Evolutionary conservation across 2,113 vertebrate species (phyloP).

Genomic region (Xerus inauris): DNA sequence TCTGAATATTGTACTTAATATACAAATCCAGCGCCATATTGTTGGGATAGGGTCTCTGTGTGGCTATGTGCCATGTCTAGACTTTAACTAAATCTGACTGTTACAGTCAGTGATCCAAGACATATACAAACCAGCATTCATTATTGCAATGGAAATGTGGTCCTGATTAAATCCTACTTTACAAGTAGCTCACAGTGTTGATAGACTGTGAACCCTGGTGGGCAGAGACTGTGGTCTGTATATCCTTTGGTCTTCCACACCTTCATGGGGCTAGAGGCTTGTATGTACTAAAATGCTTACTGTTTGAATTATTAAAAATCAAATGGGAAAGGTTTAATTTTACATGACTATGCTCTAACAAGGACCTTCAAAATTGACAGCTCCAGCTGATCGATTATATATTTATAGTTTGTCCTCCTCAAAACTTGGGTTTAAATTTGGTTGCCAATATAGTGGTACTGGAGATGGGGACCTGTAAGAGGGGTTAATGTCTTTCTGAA

Average conservation of each 20-base stretch:
- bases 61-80: not conserved
- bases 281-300: not conserved
- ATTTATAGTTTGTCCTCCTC: not conserved
- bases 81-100: not conserved
- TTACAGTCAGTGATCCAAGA: not conserved
- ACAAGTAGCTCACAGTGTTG: not conserved
- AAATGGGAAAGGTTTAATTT: not conserved
- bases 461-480: not conserved
- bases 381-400: not conserved
- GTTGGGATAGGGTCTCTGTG: not conserved
- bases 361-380: not conserved
- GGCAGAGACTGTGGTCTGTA: not conserved
- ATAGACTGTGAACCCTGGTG: not conserved
- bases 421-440: not conserved
- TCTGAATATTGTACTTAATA: not conserved
- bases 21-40: not conserved
- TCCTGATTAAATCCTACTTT: not conserved
- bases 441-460: not conserved
- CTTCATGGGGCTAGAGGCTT: not conserved
- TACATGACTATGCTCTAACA: not conserved
- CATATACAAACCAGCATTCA: rapidly evolving
- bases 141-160: rapidly evolving
- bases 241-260: not conserved
- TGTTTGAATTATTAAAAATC: not conserved
- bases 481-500: not conserved